phyloP scores from a whole-genome alignment of 2,113 vertebrate genomes.

The Anas platyrhynchos region DNA sequence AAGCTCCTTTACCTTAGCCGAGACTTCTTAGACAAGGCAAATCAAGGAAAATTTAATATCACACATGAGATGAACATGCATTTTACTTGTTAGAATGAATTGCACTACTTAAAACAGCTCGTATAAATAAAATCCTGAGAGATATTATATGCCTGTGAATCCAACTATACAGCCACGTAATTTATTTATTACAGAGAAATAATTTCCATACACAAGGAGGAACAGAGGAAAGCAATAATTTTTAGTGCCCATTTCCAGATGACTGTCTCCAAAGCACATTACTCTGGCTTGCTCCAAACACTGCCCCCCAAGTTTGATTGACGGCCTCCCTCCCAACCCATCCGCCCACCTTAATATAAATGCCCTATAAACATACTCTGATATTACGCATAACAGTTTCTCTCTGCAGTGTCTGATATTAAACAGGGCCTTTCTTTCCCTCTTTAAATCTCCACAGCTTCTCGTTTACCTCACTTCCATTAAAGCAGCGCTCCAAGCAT shows the following conservation, averaged over 20 bases:
- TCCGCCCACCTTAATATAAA: not conserved
- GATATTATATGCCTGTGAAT: not conserved
- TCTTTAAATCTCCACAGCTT: not conserved
- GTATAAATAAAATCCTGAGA: not conserved
- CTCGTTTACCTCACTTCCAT: not conserved
- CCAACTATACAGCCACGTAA: not conserved
- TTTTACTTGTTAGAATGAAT: not conserved
- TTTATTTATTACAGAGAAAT: not conserved
- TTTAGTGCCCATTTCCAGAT: not conserved
- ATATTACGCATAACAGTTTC: fast-evolving
- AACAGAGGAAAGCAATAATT: not conserved
- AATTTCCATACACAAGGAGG: not conserved
- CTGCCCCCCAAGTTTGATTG: not conserved
- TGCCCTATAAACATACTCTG: fast-evolving
- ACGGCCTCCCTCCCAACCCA: not conserved
- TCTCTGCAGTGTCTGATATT: not conserved
- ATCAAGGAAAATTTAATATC: not conserved
- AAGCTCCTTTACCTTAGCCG: not conserved
- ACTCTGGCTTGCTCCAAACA: not conserved
- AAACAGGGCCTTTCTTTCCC: not conserved
- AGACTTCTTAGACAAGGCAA: not conserved
- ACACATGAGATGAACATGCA: not conserved
- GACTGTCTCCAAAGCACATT: not conserved
- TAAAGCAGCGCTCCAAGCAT: not conserved
- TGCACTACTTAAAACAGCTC: not conserved